Evolutionary conservation across 2,888 invertebrate species (phyloP).

Genomic region (Mimachlamys varia): DNA sequence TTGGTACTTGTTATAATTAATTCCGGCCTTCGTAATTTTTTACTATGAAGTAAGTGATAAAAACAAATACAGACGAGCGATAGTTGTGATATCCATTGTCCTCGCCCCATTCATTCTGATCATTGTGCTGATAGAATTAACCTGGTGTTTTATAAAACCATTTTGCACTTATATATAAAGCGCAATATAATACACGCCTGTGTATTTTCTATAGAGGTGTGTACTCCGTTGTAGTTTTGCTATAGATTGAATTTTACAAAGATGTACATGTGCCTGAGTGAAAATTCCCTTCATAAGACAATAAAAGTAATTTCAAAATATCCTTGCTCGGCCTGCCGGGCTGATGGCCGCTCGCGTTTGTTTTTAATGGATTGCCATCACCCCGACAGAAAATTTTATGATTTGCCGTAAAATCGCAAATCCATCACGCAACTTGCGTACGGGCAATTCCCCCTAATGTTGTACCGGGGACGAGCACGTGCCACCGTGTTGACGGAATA

Average conservation of each 20-base stretch:
- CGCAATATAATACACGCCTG: background rate
- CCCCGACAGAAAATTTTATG: conserved; percentile 19
- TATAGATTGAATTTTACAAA: background rate
- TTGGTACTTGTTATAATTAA: too few species aligned
- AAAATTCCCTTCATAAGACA: background rate
- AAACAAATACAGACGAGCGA: background rate
- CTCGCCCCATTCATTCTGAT: too few species aligned
- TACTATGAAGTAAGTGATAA: too few species aligned
- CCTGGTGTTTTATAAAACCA: background rate
- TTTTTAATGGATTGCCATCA: conserved; percentile 21
- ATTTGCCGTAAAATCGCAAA: conserved; percentile 28
- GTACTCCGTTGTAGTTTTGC: background rate
- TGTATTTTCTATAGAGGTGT: background rate
- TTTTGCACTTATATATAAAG: too few species aligned
- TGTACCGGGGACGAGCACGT: background rate
- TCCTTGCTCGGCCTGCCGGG: background rate
- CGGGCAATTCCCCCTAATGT: conserved; percentile 13
- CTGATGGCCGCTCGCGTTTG: conserved; percentile 18
- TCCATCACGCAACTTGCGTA: conserved; percentile 28
- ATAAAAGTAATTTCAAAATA: conserved; percentile 7
- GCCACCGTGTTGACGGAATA: background rate
- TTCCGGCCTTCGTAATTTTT: too few species aligned
- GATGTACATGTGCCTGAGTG: background rate
- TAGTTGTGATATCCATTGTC: too few species aligned
- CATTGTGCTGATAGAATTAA: background rate